Conservation (phyloP, 2,888 invertebrate species). For the Lasioglossum vierecki region DNA sequence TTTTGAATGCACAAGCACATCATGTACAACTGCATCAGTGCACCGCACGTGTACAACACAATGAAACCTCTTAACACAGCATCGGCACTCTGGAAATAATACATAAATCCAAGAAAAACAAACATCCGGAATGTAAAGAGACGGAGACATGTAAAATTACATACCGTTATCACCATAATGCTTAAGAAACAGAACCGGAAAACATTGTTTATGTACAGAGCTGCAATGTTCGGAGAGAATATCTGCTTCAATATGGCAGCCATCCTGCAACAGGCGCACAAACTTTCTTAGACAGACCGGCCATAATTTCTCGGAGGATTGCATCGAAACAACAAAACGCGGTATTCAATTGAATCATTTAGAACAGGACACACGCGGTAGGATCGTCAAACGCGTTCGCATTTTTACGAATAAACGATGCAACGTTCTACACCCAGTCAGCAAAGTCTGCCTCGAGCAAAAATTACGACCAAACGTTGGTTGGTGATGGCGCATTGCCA, state of each 20-base stretch:
- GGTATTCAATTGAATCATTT: no score
- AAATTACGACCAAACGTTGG: no score
- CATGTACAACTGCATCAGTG: slow-evolving; percentile 66
- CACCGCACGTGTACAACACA: not conserved
- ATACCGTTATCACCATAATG: slow-evolving; percentile 65
- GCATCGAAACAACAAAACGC: no score
- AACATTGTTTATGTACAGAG: slow-evolving; percentile 67
- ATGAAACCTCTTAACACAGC: not conserved
- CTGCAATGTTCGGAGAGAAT: slow-evolving; percentile 61
- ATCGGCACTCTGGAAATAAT: not conserved
- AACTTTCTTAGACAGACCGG: not conserved
- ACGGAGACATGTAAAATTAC: slow-evolving; percentile 2
- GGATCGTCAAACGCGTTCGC: no score
- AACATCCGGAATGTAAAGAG: not conserved
- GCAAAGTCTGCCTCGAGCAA: no score
- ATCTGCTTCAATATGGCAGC: slow-evolving; percentile 55
- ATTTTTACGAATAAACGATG: no score
- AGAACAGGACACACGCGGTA: no score
- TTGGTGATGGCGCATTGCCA: no score
- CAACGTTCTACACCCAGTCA: no score
- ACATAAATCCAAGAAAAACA: not conserved
- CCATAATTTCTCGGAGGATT: not conserved
- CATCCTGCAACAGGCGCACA: slow-evolving; percentile 22
- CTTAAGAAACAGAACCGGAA: slow-evolving; percentile 71
- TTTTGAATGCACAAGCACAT: slow-evolving; percentile 70